phyloP scores from a whole-genome alignment of 1,140 invertebrate species.

The Diplogasteroides magnus region DNA sequence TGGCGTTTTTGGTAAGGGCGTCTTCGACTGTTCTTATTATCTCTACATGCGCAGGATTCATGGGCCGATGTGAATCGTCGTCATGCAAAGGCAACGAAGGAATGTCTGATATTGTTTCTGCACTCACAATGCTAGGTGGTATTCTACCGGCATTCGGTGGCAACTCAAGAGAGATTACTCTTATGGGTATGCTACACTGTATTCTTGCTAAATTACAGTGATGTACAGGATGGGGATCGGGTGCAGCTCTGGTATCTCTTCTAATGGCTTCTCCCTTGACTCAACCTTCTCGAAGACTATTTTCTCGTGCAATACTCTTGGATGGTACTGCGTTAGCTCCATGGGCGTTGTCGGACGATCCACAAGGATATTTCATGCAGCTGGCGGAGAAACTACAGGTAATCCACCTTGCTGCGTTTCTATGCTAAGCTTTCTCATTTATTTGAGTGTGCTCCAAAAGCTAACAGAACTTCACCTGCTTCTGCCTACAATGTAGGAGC shows the following conservation, averaged over 20 bases:
- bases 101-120: slow-evolving; percentile 52
- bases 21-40: not conserved
- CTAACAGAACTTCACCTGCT: not conserved
- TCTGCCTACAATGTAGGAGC: slow-evolving; percentile 30
- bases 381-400: slow-evolving; percentile 44
- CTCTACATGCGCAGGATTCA: slow-evolving; percentile 37
- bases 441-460: slow-evolving; percentile 25
- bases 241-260: slow-evolving; percentile 49
- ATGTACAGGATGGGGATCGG: slow-evolving; percentile 47
- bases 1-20: slow-evolving; percentile 41
- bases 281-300: slow-evolving; percentile 49
- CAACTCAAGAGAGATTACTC: slow-evolving; percentile 56
- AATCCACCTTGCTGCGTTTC: slow-evolving; percentile 1
- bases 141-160: slow-evolving; percentile 58
- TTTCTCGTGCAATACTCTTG: slow-evolving; percentile 49
- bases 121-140: slow-evolving; percentile 56
- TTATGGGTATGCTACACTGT: slow-evolving; percentile 50
- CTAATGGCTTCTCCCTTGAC: slow-evolving; percentile 55
- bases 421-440: not conserved
- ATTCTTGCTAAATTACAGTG: not conserved
- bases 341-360: slow-evolving; percentile 49
- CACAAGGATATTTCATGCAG: slow-evolving; percentile 48
- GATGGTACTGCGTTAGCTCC: slow-evolving; percentile 50
- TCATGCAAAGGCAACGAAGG: slow-evolving; percentile 51
- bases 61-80: slow-evolving; percentile 51